Base-by-base conservation (phyloP, 2,888 invertebrate genomes). In the Pachydiplax longipennis region DNA sequence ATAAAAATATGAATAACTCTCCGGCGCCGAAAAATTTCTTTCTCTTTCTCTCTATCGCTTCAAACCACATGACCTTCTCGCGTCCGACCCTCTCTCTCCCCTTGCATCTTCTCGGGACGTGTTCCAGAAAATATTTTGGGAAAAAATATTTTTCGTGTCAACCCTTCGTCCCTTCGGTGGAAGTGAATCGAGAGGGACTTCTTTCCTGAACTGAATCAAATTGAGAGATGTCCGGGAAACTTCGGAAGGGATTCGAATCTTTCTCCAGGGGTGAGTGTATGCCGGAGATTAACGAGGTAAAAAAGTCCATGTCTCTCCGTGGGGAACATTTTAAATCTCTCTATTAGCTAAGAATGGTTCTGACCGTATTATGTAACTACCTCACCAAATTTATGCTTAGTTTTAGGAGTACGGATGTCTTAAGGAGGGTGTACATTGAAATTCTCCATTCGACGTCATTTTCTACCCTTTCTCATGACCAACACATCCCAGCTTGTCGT, bases 121-220 rank as follows among this genome's bases (percentile, higher is more conserved):
- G 58, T 35, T 58, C 83, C 35, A 83, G 58, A 35, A 83, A 83
- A 83, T 83, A 58, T 83, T 83, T 83, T 35, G 31, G 83, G 53
- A 58, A 58, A 83, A 83, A 83, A 83, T 31, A 58, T 25, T 22
- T 35, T 48, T 48, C 58, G 53, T 35, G 58, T 48, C 82, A 73
- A 73, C 25, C 58, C 83, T 13, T 31, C 58, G 13, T 53, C 82
- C n/a, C 53, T 13, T 18, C 31, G 81, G 81, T n/a, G 82, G 25
- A 35, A 53, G 31, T 58, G 58, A 22, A 83, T 83, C 48, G 83
- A 83, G 83, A n/a, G 35, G 58, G 83, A 53, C 31, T 82, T 82
- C 48, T 48, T 8, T 81, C 81, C 40, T 81, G 37, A 18, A 53
- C 82, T 2, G 73, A 73, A 73, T 73, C 73, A 73, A 73, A 73